Percentiles rank a stretch among this genome's conserved stretches.
Evolutionary conservation across 2,113 vertebrate genomes (phyloP).

Genomic region (Tauraco erythrolophus): DNA sequence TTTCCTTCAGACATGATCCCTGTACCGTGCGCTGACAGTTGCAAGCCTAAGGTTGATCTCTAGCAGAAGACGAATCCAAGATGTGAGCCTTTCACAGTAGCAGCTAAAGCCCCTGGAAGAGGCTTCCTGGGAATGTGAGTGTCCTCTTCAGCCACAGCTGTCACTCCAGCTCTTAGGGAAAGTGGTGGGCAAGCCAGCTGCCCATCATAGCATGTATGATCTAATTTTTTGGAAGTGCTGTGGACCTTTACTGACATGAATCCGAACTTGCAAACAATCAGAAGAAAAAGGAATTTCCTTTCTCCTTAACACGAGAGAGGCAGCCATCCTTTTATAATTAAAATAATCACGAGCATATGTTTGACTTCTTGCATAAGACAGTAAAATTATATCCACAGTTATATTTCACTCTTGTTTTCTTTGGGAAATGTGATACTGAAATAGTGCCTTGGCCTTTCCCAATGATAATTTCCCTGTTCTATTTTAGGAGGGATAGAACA

Average conservation of each 20-base stretch:
- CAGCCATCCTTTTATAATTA: conserved; percentile 28
- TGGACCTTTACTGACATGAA: background rate
- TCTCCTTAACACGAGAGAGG: background rate
- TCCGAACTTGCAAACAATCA: background rate
- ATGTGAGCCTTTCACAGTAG: background rate
- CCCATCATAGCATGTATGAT: background rate
- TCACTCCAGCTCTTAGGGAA: background rate
- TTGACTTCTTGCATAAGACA: conserved; percentile 22
- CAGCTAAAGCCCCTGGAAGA: background rate
- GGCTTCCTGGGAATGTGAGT: background rate
- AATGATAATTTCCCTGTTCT: background rate
- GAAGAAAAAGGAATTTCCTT: conserved; percentile 30
- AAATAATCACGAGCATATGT: conserved; percentile 51
- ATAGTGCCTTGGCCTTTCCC: conserved; percentile 23
- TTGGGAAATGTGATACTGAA: conserved; percentile 27
- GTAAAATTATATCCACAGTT: conserved; percentile 27
- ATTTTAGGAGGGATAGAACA: background rate
- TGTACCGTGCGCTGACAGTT: background rate
- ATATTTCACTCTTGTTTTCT: conserved; percentile 26
- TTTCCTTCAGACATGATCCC: background rate
- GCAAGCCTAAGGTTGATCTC: background rate
- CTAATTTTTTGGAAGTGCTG: background rate
- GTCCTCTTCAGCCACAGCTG: background rate
- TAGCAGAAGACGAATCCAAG: background rate
- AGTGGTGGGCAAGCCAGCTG: background rate